phyloP scores from a whole-genome alignment of 2,888 invertebrate genomes.

The Baronia brevicornis region DNA sequence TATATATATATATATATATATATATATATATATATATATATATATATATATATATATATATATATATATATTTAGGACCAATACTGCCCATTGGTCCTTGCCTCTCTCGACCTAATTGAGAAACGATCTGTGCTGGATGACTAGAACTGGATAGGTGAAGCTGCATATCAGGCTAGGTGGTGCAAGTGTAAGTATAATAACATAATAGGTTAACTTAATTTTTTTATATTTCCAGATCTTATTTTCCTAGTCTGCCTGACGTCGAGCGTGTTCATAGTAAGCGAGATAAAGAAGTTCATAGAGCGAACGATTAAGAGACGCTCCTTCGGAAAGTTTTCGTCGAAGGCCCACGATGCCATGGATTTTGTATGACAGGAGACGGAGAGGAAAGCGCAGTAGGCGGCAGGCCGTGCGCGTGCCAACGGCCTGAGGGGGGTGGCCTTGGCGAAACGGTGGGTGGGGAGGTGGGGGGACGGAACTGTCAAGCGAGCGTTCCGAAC shows the following conservation, averaged over 20 bases:
- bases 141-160: too few species aligned
- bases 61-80: too few species aligned
- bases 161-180: too few species aligned
- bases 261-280: slow-evolving; percentile 96
- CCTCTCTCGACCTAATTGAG: too few species aligned
- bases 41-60: too few species aligned
- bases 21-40: too few species aligned
- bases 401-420: too few species aligned
- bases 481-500: slow-evolving; percentile 16
- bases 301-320: slow-evolving; percentile 83
- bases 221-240: slow-evolving; percentile 81
- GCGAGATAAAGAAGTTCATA: slow-evolving; percentile 92
- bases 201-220: slow-evolving; percentile 3
- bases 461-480: slow-evolving; percentile 12
- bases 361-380: slow-evolving; percentile 85
- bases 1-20: too few species aligned
- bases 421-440: too few species aligned
- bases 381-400: slow-evolving; percentile 60
- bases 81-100: too few species aligned
- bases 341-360: slow-evolving; percentile 67
- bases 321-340: slow-evolving; percentile 50
- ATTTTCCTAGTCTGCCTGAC: slow-evolving; percentile 92
- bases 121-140: too few species aligned
- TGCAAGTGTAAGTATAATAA: neutral
- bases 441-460: slow-evolving; percentile 11